Percentiles rank a stretch among this genome's conserved stretches.
Evolutionary conservation across 2,797 vertebrate species (phyloP).

Genomic region (Melanotaenia parkinsoni): DNA sequence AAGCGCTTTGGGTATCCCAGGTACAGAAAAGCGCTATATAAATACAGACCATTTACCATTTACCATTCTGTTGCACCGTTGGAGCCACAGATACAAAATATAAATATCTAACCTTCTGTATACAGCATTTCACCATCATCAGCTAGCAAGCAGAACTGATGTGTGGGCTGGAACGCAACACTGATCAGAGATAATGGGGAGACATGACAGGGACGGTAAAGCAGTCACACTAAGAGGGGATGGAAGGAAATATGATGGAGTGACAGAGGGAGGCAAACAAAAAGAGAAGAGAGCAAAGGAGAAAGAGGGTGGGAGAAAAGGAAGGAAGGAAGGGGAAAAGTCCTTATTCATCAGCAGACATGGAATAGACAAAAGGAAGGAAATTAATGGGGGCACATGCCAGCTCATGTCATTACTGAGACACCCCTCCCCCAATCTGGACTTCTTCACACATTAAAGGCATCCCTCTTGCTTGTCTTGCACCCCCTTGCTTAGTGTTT

Average conservation of each 20-base stretch:
- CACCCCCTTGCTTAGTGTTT: neutral
- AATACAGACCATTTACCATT: no score
- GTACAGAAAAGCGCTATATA: no score
- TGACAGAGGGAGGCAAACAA: slow-evolving; percentile 24
- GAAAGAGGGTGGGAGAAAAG: slow-evolving; percentile 21
- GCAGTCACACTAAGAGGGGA: slow-evolving; percentile 50
- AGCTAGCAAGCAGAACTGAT: slow-evolving; percentile 33
- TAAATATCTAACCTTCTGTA: slow-evolving; percentile 4
- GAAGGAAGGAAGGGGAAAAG: slow-evolving; percentile 56
- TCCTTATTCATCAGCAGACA: slow-evolving; percentile 64
- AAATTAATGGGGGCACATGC: slow-evolving; percentile 71
- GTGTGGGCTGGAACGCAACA: slow-evolving; percentile 62
- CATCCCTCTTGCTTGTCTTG: slow-evolving; percentile 39
- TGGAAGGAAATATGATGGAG: slow-evolving; percentile 46
- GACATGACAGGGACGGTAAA: slow-evolving; percentile 63
- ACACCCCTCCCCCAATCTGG: slow-evolving; percentile 54
- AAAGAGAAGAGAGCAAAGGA: slow-evolving; percentile 13
- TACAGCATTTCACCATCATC: slow-evolving; percentile 34
- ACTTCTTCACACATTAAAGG: slow-evolving; percentile 58
- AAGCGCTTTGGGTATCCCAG: no score
- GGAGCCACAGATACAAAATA: slow-evolving; percentile 5
- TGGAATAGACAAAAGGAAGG: slow-evolving; percentile 73
- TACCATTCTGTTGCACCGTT: slow-evolving; percentile 10
- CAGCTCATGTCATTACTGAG: slow-evolving; percentile 65
- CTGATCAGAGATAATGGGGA: slow-evolving; percentile 74